Conservation (phyloP, 1,140 invertebrate species). For the Zaprionus ornatus region DNA sequence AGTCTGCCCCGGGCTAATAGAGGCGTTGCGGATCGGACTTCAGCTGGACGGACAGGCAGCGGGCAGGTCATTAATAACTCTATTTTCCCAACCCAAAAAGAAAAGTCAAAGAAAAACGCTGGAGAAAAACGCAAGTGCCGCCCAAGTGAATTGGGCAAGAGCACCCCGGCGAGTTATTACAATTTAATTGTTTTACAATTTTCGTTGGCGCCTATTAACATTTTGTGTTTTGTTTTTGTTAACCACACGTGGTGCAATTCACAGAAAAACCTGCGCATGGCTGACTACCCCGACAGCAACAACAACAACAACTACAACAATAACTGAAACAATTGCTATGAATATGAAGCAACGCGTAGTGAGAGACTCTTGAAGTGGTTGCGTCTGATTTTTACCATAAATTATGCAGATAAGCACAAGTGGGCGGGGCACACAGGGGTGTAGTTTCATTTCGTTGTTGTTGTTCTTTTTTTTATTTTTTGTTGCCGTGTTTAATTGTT, state of each 20-base stretch:
- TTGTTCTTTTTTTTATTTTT: constrained; percentile 8
- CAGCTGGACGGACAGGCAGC: constrained; percentile 45
- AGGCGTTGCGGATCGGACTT: constrained; percentile 55
- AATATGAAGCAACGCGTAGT: constrained; percentile 31
- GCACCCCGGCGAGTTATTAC: constrained; percentile 59
- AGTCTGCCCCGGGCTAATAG: constrained; percentile 56
- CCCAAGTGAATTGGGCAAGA: constrained; percentile 38
- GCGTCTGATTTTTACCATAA: constrained; percentile 77
- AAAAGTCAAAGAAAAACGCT: constrained; percentile 33
- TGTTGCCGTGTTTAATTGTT: constrained; percentile 2
- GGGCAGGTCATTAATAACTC: constrained; percentile 73
- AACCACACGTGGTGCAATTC: constrained; percentile 80
- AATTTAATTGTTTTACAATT: constrained; percentile 83
- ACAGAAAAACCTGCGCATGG: constrained; percentile 53
- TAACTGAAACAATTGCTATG: constrained; percentile 23
- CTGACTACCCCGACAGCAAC: constrained; percentile 23
- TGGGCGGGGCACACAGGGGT: constrained; percentile 29
- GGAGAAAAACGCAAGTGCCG: constrained; percentile 49
- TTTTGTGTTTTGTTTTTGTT: constrained; percentile 31
- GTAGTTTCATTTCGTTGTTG: constrained; percentile 24
- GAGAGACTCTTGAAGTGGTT: constrained; percentile 41
- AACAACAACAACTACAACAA: constrained; percentile 9
- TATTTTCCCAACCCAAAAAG: constrained; percentile 43
- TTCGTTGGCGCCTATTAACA: constrained; percentile 73
- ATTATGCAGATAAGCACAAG: constrained; percentile 79